A percentile compares a stretch with the other conserved stretches of the same genome.
Conservation (phyloP, 2,797 vertebrate genomes). For the Dallia pectoralis region DNA sequence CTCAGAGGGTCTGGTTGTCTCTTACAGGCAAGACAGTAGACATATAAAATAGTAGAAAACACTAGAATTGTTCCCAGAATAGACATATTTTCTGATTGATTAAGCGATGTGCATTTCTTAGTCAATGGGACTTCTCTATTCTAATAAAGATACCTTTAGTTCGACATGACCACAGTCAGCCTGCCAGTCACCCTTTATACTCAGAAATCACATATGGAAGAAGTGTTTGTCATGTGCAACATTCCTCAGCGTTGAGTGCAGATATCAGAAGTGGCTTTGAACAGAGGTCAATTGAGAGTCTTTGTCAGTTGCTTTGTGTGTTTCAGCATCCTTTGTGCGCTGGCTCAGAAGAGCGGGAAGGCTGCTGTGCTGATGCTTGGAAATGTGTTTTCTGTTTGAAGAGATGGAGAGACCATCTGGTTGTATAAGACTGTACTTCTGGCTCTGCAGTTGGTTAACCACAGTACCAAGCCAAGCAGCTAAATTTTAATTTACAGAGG, state of each 20-base stretch:
- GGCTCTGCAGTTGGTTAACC: slow-evolving; percentile 25
- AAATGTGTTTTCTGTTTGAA: slow-evolving; percentile 20
- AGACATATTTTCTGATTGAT: neutral
- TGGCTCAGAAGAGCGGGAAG: neutral
- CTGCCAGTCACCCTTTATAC: neutral
- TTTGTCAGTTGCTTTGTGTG: neutral
- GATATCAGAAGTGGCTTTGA: slow-evolving; percentile 8
- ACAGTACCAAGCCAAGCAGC: slow-evolving; percentile 9
- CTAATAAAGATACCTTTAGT: slow-evolving; percentile 9
- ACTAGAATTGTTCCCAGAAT: neutral
- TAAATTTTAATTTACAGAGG: slow-evolving; percentile 10
- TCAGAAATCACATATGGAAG: neutral
- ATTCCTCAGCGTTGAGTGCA: neutral
- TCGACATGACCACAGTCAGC: neutral
- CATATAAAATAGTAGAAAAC: neutral
- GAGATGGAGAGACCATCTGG: slow-evolving; percentile 28
- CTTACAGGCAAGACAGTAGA: neutral
- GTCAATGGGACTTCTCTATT: neutral
- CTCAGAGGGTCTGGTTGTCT: neutral
- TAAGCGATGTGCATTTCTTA: neutral
- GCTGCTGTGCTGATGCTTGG: slow-evolving; percentile 9
- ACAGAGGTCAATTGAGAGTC: neutral
- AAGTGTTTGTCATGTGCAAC: neutral
- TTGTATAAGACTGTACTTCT: neutral
- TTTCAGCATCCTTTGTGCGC: neutral